Evolutionary conservation across 2,888 invertebrate genomes (phyloP).

Genomic region (Eupeodes luniger): DNA sequence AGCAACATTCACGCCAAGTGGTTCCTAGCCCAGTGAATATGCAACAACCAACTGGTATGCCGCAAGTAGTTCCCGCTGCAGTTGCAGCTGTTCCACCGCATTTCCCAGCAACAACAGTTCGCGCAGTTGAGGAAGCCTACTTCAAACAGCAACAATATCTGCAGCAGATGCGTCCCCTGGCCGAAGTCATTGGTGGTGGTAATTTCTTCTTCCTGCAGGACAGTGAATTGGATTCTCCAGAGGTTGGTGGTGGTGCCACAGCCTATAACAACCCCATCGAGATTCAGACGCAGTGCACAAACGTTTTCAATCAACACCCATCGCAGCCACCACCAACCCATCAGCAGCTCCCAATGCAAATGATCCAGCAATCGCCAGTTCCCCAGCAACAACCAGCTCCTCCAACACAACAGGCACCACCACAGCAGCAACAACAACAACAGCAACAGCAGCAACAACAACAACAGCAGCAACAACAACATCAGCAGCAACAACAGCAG

Average conservation of each 20-base stretch:
- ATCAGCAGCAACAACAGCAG: conserved; percentile 83
- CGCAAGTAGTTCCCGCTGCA: conserved; percentile 77
- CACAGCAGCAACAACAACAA: conserved; percentile 82
- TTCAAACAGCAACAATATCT: conserved; percentile 86
- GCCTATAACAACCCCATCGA: conserved; percentile 56
- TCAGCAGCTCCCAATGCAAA: conserved; percentile 65
- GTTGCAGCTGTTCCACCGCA: conserved; percentile 76
- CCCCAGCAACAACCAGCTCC: conserved; percentile 74
- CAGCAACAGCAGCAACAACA: conserved; percentile 69
- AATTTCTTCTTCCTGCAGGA: conserved; percentile 95
- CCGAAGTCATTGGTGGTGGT: conserved; percentile 91
- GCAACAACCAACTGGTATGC: conserved; percentile 72
- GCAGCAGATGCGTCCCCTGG: conserved; percentile 87
- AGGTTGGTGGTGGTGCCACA: conserved; percentile 79
- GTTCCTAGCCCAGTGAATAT: conserved; percentile 70
- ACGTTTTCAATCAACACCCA: conserved; percentile 64
- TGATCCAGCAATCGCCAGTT: conserved; percentile 50
- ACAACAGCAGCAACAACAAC: conserved; percentile 19
- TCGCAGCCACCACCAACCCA: conserved; percentile 67
- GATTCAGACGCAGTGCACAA: conserved; percentile 66
- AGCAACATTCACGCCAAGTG: conserved; percentile 60
- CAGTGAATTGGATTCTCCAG: conserved; percentile 93
- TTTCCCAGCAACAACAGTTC: conserved; percentile 86
- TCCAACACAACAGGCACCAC: conserved; percentile 77
- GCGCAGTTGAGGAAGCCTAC: conserved; percentile 88